Evolutionary conservation across 2,888 invertebrate species (phyloP).

Genomic region (Exocentrus adspersus): DNA sequence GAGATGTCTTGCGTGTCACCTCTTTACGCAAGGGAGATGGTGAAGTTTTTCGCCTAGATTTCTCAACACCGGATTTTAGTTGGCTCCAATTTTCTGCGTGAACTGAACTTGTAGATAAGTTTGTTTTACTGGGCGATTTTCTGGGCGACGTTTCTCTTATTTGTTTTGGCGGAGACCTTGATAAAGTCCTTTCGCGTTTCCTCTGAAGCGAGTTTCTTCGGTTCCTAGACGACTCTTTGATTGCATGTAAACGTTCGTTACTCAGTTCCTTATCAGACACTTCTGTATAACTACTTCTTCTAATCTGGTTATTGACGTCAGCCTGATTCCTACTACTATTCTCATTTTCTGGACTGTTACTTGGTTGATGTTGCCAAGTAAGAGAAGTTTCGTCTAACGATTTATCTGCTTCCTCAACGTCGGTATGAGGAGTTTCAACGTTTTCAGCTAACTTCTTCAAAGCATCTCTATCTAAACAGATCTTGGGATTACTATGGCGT

Average conservation of each 20-base stretch:
- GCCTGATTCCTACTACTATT: neutral
- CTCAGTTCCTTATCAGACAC: constrained; percentile 28
- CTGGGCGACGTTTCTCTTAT: constrained; percentile 14
- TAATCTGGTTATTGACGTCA: neutral
- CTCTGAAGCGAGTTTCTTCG: constrained; percentile 13
- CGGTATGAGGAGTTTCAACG: constrained; percentile 41
- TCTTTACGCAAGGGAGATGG: constrained; percentile 37
- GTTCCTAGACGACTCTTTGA: neutral
- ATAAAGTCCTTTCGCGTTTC: constrained; percentile 36
- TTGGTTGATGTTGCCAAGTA: constrained; percentile 25
- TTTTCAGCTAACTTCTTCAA: constrained; percentile 57
- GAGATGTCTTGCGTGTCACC: constrained; percentile 28
- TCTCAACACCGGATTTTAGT: constrained; percentile 16
- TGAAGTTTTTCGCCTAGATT: constrained; percentile 34
- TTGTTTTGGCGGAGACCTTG: constrained; percentile 40
- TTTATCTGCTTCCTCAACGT: constrained; percentile 14
- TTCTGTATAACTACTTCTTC: constrained; percentile 36
- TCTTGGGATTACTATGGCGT: constrained; percentile 45
- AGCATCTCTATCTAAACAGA: constrained; percentile 50
- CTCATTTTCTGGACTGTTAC: neutral
- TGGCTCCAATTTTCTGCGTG: constrained; percentile 43
- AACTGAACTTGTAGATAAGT: constrained; percentile 41
- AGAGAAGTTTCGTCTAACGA: neutral
- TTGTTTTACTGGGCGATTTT: constrained; percentile 26
- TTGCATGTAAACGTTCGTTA: constrained; percentile 15